Conservation (phyloP, 2,113 vertebrate species). For the Cheirogaleus medius region DNA sequence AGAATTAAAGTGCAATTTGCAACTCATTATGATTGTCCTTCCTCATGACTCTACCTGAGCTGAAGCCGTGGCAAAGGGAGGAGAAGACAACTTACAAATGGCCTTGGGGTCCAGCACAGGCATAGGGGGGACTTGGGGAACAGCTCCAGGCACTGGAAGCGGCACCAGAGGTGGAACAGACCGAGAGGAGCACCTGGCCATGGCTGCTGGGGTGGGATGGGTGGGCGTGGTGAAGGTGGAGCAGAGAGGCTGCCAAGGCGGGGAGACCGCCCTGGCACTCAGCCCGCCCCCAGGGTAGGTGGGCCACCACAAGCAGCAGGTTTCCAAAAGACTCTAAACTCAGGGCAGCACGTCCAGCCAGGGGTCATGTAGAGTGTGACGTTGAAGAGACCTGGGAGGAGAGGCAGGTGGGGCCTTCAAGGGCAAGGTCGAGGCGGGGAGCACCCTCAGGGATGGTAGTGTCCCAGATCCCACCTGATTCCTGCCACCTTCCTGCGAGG, state of each 20-base stretch:
- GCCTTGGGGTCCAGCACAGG: not conserved
- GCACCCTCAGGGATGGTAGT: not conserved
- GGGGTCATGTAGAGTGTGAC: not conserved
- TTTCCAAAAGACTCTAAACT: not conserved
- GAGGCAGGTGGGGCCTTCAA: not conserved
- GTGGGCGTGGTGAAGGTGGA: rapidly evolving
- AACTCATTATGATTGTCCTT: constrained; percentile 32
- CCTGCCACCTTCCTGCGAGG: not conserved
- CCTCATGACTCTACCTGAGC: not conserved
- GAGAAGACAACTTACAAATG: not conserved
- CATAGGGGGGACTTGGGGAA: rapidly evolving
- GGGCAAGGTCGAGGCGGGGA: not conserved
- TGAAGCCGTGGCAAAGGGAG: not conserved
- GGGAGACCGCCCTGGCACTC: not conserved
- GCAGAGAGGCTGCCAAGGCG: too few relatives aligned
- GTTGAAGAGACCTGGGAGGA: not conserved
- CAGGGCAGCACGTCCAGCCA: not conserved
- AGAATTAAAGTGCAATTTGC: constrained; percentile 46
- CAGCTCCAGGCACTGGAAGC: not conserved
- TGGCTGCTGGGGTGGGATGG: not conserved
- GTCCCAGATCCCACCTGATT: not conserved
- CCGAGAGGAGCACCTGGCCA: rapidly evolving
- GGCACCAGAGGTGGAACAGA: not conserved
- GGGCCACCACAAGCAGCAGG: not conserved
- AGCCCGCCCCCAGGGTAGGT: rapidly evolving